Evolutionary conservation across 2,888 invertebrate genomes (phyloP).

Genomic region (Loripinus fragilis): DNA sequence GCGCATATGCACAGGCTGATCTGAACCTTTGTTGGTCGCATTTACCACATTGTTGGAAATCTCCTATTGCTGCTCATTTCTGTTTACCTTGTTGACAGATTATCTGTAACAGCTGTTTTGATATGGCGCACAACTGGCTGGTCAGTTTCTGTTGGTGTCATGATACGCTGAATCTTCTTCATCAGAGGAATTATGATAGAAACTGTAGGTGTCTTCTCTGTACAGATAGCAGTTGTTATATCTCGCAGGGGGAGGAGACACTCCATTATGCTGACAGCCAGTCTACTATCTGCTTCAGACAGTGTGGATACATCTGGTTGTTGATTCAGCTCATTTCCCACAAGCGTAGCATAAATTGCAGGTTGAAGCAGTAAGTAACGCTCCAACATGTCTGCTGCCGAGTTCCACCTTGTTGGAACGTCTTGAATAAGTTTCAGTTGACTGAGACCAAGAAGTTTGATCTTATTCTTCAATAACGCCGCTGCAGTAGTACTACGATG

Average conservation of each 20-base stretch:
- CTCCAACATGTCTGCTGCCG: slow-evolving; percentile 36
- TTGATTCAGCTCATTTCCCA: slow-evolving; percentile 11
- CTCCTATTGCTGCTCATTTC: no score
- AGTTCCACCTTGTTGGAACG: slow-evolving; percentile 35
- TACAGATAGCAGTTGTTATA: slow-evolving; percentile 31
- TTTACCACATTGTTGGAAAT: no score
- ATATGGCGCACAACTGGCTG: not conserved
- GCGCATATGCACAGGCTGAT: no score
- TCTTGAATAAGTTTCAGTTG: slow-evolving; percentile 28
- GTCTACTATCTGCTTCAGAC: slow-evolving; percentile 21
- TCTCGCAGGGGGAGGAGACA: slow-evolving; percentile 27
- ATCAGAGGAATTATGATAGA: slow-evolving; percentile 22
- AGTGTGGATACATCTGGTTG: slow-evolving; percentile 12
- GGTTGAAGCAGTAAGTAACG: slow-evolving; percentile 31
- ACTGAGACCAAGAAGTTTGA: slow-evolving; percentile 6
- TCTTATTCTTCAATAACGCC: slow-evolving; percentile 18
- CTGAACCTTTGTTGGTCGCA: no score
- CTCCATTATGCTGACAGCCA: slow-evolving; percentile 15
- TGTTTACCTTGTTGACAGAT: not conserved
- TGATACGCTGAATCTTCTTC: not conserved
- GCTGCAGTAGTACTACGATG: slow-evolving; percentile 28
- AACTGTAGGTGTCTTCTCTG: slow-evolving; percentile 33
- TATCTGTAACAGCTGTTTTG: not conserved
- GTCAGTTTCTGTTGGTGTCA: slow-evolving; percentile 4
- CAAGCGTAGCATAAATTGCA: slow-evolving; percentile 32